Evolutionary conservation across 2,888 invertebrate genomes (phyloP).

Genomic region (Idaea aversata): DNA sequence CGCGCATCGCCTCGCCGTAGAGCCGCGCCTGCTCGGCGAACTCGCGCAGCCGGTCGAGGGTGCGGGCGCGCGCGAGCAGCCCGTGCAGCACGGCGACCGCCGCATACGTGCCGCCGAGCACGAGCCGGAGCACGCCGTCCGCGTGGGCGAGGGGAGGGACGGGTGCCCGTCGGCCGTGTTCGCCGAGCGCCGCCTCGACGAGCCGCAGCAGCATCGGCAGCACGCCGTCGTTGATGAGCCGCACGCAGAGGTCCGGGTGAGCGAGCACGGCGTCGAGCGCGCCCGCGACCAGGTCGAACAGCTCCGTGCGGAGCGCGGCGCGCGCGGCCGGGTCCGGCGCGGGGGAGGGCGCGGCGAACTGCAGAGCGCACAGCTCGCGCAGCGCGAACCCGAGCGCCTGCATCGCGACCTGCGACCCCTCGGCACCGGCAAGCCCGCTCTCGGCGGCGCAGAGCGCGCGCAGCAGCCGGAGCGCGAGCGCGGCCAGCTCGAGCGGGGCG

Average conservation of each 20-base stretch:
- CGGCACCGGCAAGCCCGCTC: constrained; percentile 71
- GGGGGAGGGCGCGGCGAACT: constrained; percentile 75
- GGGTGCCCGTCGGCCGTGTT: constrained; percentile 47
- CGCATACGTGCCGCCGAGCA: constrained; percentile 81
- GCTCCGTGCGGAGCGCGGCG: constrained; percentile 76
- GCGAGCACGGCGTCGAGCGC: constrained; percentile 78
- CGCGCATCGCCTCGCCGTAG: constrained; percentile 81
- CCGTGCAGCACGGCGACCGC: constrained; percentile 81
- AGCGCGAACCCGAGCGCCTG: constrained; percentile 82
- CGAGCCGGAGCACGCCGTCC: constrained; percentile 77
- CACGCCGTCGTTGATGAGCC: constrained; percentile 80
- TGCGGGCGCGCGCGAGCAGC: constrained; percentile 77
- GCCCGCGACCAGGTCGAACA: constrained; percentile 80
- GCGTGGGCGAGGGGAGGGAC: constrained; percentile 63
- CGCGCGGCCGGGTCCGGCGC: constrained; percentile 55
- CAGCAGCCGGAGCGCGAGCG: constrained; percentile 52
- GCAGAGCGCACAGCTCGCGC: constrained; percentile 80
- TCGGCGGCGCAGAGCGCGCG: constrained; percentile 78
- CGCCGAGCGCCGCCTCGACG: constrained; percentile 77
- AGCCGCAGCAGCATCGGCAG: constrained; percentile 82
- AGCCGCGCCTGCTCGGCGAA: constrained; percentile 81
- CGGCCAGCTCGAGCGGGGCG: constrained; percentile 77
- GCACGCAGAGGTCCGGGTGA: constrained; percentile 76
- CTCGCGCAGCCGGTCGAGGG: constrained; percentile 74
- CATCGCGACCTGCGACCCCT: constrained; percentile 78